Percentiles rank a stretch among this genome's conserved stretches.
These are phyloP conservation scores for Todiramphus chloris DNA, from an alignment of 2,113 vertebrate genomes.

Conservation along the genomic window DNA sequence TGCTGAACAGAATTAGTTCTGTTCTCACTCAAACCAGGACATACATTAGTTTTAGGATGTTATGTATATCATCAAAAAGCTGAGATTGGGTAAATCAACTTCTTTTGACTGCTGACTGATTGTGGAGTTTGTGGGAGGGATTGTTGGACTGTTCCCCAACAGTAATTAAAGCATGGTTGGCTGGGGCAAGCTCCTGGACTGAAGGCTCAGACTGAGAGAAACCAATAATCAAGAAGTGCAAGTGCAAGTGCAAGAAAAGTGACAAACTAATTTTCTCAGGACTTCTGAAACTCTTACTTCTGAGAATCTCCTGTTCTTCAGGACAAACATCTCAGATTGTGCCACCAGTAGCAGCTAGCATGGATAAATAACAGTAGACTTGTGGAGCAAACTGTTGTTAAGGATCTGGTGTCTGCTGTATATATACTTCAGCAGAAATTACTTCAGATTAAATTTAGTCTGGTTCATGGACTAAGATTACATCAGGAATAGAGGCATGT, in stretches of 20 bases:
- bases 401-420: rapidly evolving
- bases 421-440: background rate
- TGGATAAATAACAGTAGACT: background rate
- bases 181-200: background rate
- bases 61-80: background rate
- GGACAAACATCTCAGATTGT: background rate
- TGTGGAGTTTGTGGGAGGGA: background rate
- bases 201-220: background rate
- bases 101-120: background rate
- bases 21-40: too few species aligned
- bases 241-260: background rate
- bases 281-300: background rate
- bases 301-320: background rate
- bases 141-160: rapidly evolving
- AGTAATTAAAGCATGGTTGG: background rate
- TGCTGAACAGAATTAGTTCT: too few species aligned
- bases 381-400: background rate
- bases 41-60: background rate
- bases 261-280: background rate
- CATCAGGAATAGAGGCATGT: background rate
- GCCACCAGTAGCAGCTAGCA: background rate
- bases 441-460: background rate
- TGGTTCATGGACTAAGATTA: background rate
- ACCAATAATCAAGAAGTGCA: background rate
- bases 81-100: background rate